These are phyloP conservation scores for Aptenodytes patagonicus DNA, from an alignment of 2,113 vertebrate genomes.

Conservation along the genomic window DNA sequence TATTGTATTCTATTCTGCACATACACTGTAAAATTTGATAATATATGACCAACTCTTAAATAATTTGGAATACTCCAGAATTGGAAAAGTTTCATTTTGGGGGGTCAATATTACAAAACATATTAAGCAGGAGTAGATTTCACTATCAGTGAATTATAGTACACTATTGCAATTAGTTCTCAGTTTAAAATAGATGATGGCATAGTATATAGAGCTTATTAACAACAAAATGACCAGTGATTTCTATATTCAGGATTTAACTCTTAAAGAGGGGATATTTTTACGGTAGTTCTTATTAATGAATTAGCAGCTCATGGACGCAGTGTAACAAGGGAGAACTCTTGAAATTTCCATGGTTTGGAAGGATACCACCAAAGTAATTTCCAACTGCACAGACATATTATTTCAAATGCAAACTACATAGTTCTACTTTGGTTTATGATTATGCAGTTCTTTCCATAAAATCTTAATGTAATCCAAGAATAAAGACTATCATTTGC, in stretches of 20 bases:
- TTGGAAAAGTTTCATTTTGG: background rate
- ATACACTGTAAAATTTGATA: background rate
- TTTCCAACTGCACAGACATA: background rate
- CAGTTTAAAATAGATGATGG: background rate
- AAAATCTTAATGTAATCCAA: background rate
- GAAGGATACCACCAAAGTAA: background rate
- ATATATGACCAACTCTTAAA: background rate
- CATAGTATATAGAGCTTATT: background rate
- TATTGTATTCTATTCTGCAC: background rate
- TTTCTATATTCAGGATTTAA: background rate
- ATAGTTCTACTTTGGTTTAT: background rate
- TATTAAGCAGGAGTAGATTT: background rate
- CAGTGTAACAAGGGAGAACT: background rate
- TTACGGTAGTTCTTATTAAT: background rate
- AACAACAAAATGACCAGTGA: background rate
- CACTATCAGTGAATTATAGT: background rate
- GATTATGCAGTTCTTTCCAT: background rate
- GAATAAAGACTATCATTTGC: background rate
- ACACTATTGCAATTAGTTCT: background rate
- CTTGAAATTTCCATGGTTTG: background rate
- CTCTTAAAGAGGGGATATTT: background rate
- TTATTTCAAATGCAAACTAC: background rate
- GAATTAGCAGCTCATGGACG: background rate
- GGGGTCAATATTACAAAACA: background rate
- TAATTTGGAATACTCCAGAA: background rate